Evolutionary conservation across 2,888 invertebrate genomes (phyloP).

Genomic region (Drosophila lutescens): DNA sequence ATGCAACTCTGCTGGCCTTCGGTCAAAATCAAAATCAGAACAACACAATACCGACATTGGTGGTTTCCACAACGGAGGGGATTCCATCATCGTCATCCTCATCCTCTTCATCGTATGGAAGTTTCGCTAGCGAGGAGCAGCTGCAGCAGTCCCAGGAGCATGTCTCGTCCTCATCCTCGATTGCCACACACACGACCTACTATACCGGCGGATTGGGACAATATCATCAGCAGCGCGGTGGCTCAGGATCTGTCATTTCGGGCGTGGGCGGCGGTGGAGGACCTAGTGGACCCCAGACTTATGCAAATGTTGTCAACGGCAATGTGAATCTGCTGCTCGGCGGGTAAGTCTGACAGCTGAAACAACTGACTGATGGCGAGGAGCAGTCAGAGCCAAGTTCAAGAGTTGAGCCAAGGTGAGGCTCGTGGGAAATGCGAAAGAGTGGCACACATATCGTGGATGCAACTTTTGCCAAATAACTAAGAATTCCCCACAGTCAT

Average conservation of each 20-base stretch:
- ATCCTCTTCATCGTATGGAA: conserved; percentile 13
- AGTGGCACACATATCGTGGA: conserved; percentile 8
- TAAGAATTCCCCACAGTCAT: conserved; percentile 7
- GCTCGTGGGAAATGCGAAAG: conserved; percentile 30
- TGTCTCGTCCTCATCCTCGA: conserved; percentile 72
- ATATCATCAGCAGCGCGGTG: conserved; percentile 81
- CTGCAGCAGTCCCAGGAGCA: conserved; percentile 49
- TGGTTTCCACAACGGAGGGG: conserved; percentile 47
- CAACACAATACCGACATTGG: conserved; percentile 48
- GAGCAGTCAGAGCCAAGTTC: conserved; percentile 7
- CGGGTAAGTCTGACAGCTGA: conserved; percentile 86
- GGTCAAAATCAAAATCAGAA: conserved; percentile 72
- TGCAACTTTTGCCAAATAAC: conserved; percentile 23
- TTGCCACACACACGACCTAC: conserved; percentile 61
- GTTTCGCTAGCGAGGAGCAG: conserved; percentile 43
- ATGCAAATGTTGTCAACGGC: conserved; percentile 85
- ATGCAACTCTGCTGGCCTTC: conserved; percentile 85
- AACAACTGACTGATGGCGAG: conserved; percentile 14
- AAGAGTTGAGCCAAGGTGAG: conserved; percentile 5
- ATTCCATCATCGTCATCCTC: conserved; percentile 41
- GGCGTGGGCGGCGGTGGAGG: conserved; percentile 50
- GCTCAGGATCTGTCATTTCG: conserved; percentile 61
- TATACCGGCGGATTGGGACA: conserved; percentile 82
- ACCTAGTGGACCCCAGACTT: conserved; percentile 65
- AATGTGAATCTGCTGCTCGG: conserved; percentile 90